These are phyloP conservation scores for Trichogramma evanescens DNA, from an alignment of 2,888 invertebrate species.

Conservation along the genomic window DNA sequence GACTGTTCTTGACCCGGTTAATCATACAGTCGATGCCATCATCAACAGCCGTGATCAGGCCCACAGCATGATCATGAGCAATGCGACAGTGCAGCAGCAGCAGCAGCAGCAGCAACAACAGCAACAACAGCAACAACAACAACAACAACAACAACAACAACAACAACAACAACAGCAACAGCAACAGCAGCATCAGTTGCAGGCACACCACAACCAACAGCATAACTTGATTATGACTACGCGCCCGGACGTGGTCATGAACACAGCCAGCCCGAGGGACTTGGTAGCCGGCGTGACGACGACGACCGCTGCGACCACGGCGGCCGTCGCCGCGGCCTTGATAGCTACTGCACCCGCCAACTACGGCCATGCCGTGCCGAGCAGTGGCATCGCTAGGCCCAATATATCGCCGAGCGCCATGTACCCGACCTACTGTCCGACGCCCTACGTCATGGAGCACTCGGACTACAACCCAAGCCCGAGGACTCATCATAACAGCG, in stretches of 20 bases:
- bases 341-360: constrained; percentile 38
- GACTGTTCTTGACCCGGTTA: constrained; percentile 44
- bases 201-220: constrained; percentile 34
- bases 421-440: constrained; percentile 41
- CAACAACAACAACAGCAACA: constrained; percentile 23
- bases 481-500: constrained; percentile 36
- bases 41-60: constrained; percentile 37
- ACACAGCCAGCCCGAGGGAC: constrained; percentile 27
- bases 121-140: constrained; percentile 22
- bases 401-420: constrained; percentile 40
- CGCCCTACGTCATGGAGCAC: constrained; percentile 45
- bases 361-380: constrained; percentile 36
- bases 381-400: constrained; percentile 26
- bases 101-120: constrained; percentile 28
- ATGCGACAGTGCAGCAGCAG: constrained; percentile 20
- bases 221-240: constrained; percentile 34
- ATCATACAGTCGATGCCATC: constrained; percentile 58
- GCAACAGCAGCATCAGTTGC: constrained; percentile 13
- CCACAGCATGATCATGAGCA: constrained; percentile 6
- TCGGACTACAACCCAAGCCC: constrained; percentile 39
- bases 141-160: constrained; percentile 28
- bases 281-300: constrained; percentile 29
- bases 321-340: constrained; percentile 23
- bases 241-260: constrained; percentile 26
- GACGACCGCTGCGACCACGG: constrained; percentile 34